Percentiles rank a stretch among this genome's conserved stretches.
These are phyloP conservation scores for Paramormyrops kingsleyae DNA, from an alignment of 2,113 vertebrate genomes.

Conservation along the genomic window DNA sequence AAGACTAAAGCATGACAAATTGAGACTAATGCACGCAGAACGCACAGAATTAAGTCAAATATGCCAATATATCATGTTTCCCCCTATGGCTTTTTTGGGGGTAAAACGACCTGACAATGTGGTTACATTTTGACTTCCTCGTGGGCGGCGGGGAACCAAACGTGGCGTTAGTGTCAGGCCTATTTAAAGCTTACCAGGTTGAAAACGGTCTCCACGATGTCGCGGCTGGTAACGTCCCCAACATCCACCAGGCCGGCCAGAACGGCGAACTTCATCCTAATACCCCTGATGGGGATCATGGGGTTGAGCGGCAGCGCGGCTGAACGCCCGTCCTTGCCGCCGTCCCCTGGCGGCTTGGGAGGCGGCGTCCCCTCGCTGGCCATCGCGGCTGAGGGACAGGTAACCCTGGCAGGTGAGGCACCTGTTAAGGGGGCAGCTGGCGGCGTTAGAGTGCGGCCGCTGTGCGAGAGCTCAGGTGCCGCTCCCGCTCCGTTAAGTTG, in stretches of 20 bases:
- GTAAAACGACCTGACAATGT: not conserved
- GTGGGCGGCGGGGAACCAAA: not conserved
- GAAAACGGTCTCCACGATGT: conserved; percentile 90
- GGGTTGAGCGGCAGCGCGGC: conserved; percentile 64
- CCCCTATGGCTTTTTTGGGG: not conserved
- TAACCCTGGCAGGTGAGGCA: conserved; percentile 61
- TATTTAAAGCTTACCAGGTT: conserved; percentile 80
- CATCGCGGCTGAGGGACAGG: conserved; percentile 51
- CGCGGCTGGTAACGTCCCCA: conserved; percentile 85
- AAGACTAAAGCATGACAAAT: not conserved
- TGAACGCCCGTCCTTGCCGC: conserved; percentile 36
- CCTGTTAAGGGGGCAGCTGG: conserved; percentile 57
- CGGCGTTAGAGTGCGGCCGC: conserved; percentile 27
- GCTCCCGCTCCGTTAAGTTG: conserved; percentile 33
- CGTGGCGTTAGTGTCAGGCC: not conserved
- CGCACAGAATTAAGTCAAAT: not conserved
- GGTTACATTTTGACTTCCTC: not conserved
- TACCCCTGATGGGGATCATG: conserved; percentile 82
- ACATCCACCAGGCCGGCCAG: conserved; percentile 85
- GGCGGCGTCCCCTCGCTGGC: conserved; percentile 51
- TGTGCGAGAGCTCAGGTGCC: conserved; percentile 2
- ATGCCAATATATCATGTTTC: not conserved
- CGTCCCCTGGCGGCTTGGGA: conserved; percentile 34
- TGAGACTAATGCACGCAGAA: not conserved
- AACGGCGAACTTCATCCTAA: conserved; percentile 93